Base-by-base conservation (phyloP, 2,888 invertebrate species). In the Agrochola litura region DNA sequence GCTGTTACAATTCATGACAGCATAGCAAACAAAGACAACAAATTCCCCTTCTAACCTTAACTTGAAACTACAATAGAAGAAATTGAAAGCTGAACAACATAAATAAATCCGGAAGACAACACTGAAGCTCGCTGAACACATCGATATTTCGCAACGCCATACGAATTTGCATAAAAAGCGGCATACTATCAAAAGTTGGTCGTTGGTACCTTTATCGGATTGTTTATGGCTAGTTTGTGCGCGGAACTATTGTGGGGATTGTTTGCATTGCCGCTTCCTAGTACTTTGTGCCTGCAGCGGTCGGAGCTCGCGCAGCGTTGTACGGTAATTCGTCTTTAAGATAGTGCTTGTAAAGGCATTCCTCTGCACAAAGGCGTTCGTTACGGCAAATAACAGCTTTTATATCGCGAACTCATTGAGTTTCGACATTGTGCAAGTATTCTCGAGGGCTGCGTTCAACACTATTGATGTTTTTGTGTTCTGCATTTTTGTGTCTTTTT, bases 331-430 rank as follows among this genome's bases (percentile, higher is more conserved):
- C 86, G 84, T 89, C 87, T 88, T 88, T 80, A 86, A 90, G 88
- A 91, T 89, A 87, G 86, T 81, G 79, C 69, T 77, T 77, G 79
- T 83, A 79, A 87, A 88, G 89, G 89, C 88, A 91, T 90, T 88
- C 87, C 75, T 73, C 69, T 64, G 77, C 86, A 92, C 92, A 92
- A 92, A 92, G 89, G 92, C 90, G 89, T 92, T 92, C 92, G 91
- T 92, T 92, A 92, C 89, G 87, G 81, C 86, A 91, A 91, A 91
- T 91, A 92, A 90, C 92, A 90, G 91, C 91, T 90, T 91, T 92
- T 92, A 90, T 89, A 89, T 88, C 85, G 86, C 81, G 76, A 81
- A 81, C 82, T 86, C 89, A 88, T 90, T 90, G 88, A 88, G 88
- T 89, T 90, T 90, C 88, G 89, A 89, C 90, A 90, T 85, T 83